phyloP scores from a whole-genome alignment of 2,797 vertebrate species.

The Hipposideros larvatus region DNA sequence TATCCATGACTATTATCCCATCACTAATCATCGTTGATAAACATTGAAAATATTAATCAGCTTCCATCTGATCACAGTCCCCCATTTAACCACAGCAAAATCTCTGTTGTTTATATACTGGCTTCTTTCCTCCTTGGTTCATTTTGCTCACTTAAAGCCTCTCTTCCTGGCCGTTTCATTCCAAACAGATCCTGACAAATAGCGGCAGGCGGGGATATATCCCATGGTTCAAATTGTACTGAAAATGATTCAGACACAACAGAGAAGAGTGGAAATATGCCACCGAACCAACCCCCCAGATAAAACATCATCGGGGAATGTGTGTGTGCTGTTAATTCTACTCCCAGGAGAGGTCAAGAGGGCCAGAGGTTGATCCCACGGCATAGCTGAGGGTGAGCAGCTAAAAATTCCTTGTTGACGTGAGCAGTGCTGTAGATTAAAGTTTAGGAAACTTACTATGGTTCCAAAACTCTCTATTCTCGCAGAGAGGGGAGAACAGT shows the following conservation, averaged over 20 bases:
- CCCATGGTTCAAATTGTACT: slow-evolving; percentile 46
- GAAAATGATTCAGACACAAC: slow-evolving; percentile 10
- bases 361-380: neutral
- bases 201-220: neutral
- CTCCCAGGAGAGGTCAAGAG: neutral
- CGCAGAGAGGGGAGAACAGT: neutral
- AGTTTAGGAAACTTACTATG: neutral
- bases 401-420: neutral
- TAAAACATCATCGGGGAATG: neutral
- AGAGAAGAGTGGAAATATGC: neutral
- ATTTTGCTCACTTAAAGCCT: slow-evolving; percentile 82
- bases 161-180: slow-evolving; percentile 68
- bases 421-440: neutral
- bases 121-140: slow-evolving; percentile 73
- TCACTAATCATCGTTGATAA: slow-evolving; percentile 79
- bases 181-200: slow-evolving; percentile 71
- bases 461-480: neutral
- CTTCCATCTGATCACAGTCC: slow-evolving; percentile 81
- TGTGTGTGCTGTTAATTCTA: neutral
- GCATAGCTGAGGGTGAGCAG: neutral
- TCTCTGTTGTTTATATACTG: slow-evolving; percentile 74
- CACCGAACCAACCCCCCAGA: neutral
- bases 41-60: slow-evolving; percentile 82
- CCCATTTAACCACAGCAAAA: slow-evolving; percentile 62
- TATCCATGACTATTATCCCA: slow-evolving; percentile 77